Evolutionary conservation across 1,140 invertebrate species (phyloP), one percentile per base, ranked within the genome.

Genomic region (Pseudomyrmex gracilis): DNA sequence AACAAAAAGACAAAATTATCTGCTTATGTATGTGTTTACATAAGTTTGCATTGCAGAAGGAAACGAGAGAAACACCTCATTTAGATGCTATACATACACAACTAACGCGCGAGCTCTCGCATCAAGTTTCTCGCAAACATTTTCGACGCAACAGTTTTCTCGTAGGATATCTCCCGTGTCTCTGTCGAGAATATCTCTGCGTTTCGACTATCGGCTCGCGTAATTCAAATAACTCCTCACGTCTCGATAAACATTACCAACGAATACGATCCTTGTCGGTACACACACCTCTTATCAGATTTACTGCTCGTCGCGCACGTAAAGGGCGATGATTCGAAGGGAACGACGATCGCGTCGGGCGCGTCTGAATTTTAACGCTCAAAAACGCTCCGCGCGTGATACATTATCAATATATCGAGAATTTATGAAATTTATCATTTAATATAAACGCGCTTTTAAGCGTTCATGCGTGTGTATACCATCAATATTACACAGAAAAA

Each of bases 261-360:
- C 45, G 68, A 82, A 73, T 82, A 82, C 77, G 80, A 60, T 68
- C 47, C n/a, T 49, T 17, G 74, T 51, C 22, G 55, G 60, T 51
- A n/a, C n/a, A n/a, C 24, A 24, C 24, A 45, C 17, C 58, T 51
- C 53, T 83, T 87, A 87, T 87, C 86, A 77, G 73, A 86, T 87
- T 87, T 86, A 77, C 74, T 73, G 17, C 57, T 20, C 47, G 51
- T 20, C 49, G 20, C 49, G 20, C 45, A 20, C 12, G 43, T 55
- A 47, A 49, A 60, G 45, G 22, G 13, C 63, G 53, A 53, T 17
- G n/a, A 74, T 45, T 73, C 43, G 43, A 70, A 58, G 20, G 43
- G 43, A 57, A 57, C 34, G 51, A 58, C 17, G 63, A 13, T 8
- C 5, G n/a, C 57, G 13, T 47, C 20, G 49, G 43, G 8, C 53